phyloP scores from a whole-genome alignment of 2,797 vertebrate species.

The Chelonia mydas region DNA sequence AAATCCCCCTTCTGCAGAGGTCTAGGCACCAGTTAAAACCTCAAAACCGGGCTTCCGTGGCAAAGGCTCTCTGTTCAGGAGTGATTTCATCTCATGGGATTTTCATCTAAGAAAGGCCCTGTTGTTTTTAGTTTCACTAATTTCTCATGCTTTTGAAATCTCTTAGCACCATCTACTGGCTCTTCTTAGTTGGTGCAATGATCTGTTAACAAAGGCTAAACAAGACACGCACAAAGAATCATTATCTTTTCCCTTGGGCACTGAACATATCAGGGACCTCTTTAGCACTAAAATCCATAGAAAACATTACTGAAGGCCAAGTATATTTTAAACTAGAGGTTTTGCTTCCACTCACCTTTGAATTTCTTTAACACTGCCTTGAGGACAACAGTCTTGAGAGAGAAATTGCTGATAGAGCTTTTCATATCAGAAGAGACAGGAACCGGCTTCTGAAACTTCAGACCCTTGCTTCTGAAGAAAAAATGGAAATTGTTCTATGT shows the following conservation, averaged over 20 bases:
- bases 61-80: not conserved
- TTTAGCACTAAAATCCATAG: not conserved
- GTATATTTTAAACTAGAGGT: rapidly evolving
- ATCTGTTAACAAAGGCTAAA: not conserved
- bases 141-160: not conserved
- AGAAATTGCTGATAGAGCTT: slow-evolving; percentile 77
- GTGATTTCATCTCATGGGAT: not conserved
- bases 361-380: slow-evolving; percentile 81
- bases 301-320: not conserved
- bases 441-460: slow-evolving; percentile 72
- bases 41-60: not conserved
- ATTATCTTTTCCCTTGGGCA: not conserved
- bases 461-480: not conserved
- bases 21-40: not conserved
- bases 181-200: rapidly evolving
- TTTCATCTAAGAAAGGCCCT: not conserved
- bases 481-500: not conserved
- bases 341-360: slow-evolving; percentile 58
- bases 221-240: not conserved
- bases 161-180: not conserved
- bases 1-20: not conserved
- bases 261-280: not conserved
- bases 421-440: slow-evolving; percentile 78
- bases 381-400: slow-evolving; percentile 75
- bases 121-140: not conserved